Evolutionary conservation across 2,113 vertebrate species (phyloP).

Genomic region (Hippocampus guttulatus): DNA sequence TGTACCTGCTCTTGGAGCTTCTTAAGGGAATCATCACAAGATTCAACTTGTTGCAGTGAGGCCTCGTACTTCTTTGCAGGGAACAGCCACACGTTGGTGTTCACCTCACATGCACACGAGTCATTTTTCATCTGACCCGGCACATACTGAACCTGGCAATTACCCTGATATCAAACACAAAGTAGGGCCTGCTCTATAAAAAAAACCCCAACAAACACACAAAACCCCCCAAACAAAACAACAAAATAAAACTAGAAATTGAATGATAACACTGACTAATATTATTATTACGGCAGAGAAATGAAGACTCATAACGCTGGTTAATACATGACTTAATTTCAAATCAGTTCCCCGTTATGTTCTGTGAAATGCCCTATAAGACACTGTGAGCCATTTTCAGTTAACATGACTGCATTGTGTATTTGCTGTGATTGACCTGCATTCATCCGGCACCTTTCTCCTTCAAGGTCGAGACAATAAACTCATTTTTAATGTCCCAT

Average conservation of each 20-base stretch:
- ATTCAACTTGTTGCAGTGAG: slow-evolving; percentile 34
- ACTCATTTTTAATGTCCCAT: not conserved
- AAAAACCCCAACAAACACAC: not conserved
- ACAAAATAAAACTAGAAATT: not conserved
- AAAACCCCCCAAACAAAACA: no score
- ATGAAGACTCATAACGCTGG: not conserved
- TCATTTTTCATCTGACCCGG: slow-evolving; percentile 19
- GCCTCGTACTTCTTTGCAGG: slow-evolving; percentile 50
- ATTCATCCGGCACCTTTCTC: not conserved
- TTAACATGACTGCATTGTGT: not conserved
- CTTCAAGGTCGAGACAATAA: not conserved
- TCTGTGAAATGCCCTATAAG: not conserved
- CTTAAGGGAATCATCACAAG: slow-evolving; percentile 39
- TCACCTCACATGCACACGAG: slow-evolving; percentile 54
- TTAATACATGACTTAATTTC: not conserved
- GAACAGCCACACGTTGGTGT: slow-evolving; percentile 57
- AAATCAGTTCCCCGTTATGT: not conserved
- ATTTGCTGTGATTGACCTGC: not conserved
- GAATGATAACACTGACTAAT: not conserved
- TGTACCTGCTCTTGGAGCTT: slow-evolving; percentile 49
- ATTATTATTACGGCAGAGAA: not conserved
- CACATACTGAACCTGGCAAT: slow-evolving; percentile 29
- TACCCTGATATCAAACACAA: slow-evolving; percentile 26
- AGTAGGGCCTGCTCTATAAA: not conserved
- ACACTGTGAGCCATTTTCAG: not conserved